Base-by-base conservation (phyloP, 2,797 vertebrate genomes). In the Otolemur crassicaudatus region DNA sequence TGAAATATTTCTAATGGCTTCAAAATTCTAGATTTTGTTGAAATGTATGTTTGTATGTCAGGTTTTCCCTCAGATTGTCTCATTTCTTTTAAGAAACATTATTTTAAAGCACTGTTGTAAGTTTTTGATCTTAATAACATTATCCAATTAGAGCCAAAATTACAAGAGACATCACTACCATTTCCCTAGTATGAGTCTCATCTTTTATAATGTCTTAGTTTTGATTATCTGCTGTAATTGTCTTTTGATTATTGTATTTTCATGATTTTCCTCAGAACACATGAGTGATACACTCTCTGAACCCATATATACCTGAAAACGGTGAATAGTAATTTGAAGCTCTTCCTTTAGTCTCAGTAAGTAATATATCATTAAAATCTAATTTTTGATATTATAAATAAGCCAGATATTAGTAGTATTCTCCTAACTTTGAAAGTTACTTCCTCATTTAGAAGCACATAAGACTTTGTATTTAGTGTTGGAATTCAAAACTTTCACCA, bases 381-480 rank as follows among this genome's bases (percentile, higher is more conserved):
- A 76, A 79, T 31, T 92, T 95, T 96, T 86, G 75, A 79, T 92
- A 90, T 94, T 95, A 56, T 75, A 72, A 73, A 49, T 84, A 81
- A 70, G 43, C 87, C 53, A 87, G 19, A 79, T 40, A 73, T 93
- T 73, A 94, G 60, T 95, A 22, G 49, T 22, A 88, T 65, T 97
- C 56, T 85, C 34, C 90, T 88, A 92, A 49, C 34, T 91, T 70
- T 94, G 58, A 91, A 90, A 95, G 49, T 91, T 92, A 87, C 31
- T 79, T 88, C 37, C 37, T 89, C 5, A 90, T 85, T n/a, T 69
- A 90, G 82, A 88, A 84, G 27, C 25, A 89, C 77, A 95, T 95
- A 79, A 90, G 31, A 84, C 20, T 93, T 96, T 87, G 46, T 96
- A 87, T 96, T 97, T 97, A 69, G 83, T 73, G 1, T 93, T 97